These are phyloP conservation scores for Lamellibrachia satsuma DNA, from an alignment of 2,888 invertebrate genomes.

Conservation along the genomic window DNA sequence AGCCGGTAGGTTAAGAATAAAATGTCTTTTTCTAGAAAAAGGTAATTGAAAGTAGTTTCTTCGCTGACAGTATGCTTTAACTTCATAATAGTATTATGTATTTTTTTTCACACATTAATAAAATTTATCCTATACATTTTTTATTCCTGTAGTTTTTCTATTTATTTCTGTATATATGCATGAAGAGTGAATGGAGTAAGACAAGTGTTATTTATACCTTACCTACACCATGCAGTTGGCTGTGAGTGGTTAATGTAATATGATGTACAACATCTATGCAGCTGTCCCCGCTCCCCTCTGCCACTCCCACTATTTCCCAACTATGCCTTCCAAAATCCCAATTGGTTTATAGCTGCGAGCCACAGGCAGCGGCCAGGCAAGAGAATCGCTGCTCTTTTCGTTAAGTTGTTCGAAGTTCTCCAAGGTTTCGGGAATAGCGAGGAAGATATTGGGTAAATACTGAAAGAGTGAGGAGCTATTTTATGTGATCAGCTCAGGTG, in stretches of 20 bases:
- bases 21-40: too few species aligned
- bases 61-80: too few species aligned
- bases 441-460: background rate
- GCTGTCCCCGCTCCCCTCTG: background rate
- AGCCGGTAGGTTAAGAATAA: too few species aligned
- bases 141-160: background rate
- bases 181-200: background rate
- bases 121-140: too few species aligned
- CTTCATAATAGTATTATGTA: too few species aligned
- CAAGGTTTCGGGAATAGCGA: background rate
- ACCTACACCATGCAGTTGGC: background rate
- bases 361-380: background rate
- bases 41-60: too few species aligned
- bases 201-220: background rate
- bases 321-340: background rate
- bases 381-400: background rate
- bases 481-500: background rate
- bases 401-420: background rate
- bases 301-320: background rate
- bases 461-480: background rate
- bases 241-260: slow-evolving; percentile 6
- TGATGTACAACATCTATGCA: background rate
- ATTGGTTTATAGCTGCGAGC: background rate
- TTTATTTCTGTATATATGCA: background rate
- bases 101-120: too few species aligned